Conservation (phyloP, 64 coral and sea anemone species). For the Montipora efflorescens region DNA sequence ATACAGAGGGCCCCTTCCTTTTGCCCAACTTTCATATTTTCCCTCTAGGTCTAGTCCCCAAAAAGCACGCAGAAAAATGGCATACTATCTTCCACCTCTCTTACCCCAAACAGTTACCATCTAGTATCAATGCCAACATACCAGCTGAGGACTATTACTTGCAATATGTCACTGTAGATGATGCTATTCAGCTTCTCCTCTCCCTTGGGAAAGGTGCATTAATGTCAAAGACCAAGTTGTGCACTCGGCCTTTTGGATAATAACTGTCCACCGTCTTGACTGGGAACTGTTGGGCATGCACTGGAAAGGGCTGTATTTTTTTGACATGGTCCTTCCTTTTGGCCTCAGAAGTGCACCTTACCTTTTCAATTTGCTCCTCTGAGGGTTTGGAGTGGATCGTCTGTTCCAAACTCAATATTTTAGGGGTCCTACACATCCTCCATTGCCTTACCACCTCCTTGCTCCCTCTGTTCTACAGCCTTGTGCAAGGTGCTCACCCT, state of each 20-base stretch:
- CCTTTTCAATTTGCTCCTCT: slow-evolving; percentile 19
- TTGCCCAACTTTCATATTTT: slow-evolving; percentile 13
- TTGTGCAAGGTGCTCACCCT: not conserved
- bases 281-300: slow-evolving; percentile 46
- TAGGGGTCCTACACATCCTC: slow-evolving; percentile 17
- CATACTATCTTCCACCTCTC: slow-evolving; percentile 38
- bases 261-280: slow-evolving; percentile 16
- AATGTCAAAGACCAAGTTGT: slow-evolving; percentile 39
- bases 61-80: slow-evolving; percentile 45
- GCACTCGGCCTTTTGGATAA: slow-evolving; percentile 3
- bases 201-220: slow-evolving; percentile 6
- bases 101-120: not conserved
- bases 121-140: slow-evolving; percentile 32
- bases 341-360: not conserved
- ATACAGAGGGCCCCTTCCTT: slow-evolving; percentile 7
- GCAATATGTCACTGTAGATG: slow-evolving; percentile 19
- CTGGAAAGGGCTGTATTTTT: slow-evolving; percentile 31
- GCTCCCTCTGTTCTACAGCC: not conserved
- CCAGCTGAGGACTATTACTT: not conserved
- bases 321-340: slow-evolving; percentile 6
- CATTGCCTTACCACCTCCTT: not conserved
- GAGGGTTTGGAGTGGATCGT: slow-evolving; percentile 16
- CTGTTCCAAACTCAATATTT: not conserved
- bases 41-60: slow-evolving; percentile 36
- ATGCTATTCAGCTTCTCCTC: not conserved